These are phyloP conservation scores for Leucosticte australis DNA, from an alignment of 2,113 vertebrate genomes.

Conservation along the genomic window DNA sequence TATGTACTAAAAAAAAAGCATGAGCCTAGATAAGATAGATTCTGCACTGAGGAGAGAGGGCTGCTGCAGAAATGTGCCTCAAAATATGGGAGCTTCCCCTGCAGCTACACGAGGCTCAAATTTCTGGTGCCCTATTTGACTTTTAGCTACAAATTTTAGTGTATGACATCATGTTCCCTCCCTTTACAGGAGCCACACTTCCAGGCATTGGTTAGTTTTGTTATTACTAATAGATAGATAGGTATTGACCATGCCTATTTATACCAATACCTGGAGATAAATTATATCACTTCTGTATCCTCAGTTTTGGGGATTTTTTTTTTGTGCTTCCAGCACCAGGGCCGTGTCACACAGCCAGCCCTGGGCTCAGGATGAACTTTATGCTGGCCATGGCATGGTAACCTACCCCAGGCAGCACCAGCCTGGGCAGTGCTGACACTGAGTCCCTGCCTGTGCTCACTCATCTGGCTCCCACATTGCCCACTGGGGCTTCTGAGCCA, in stretches of 20 bases:
- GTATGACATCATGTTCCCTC: neutral
- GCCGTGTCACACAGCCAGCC: fast-evolving
- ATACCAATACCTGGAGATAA: neutral
- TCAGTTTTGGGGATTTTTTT: neutral
- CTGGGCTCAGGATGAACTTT: neutral
- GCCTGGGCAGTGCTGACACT: neutral
- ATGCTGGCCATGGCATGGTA: neutral
- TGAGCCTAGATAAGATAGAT: neutral
- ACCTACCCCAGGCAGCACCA: no score
- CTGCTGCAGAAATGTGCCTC: neutral
- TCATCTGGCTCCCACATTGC: neutral
- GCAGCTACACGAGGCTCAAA: fast-evolving
- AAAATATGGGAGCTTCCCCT: neutral
- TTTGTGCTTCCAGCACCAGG: neutral
- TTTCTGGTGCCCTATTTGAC: neutral
- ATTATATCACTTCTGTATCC: neutral
- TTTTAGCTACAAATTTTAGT: neutral
- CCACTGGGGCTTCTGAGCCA: neutral
- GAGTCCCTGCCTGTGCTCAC: neutral
- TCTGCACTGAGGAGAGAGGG: neutral
- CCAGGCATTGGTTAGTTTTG: neutral
- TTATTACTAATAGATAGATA: neutral
- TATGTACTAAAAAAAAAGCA: neutral
- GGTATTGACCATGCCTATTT: neutral
- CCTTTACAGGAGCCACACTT: neutral